Base-by-base conservation (phyloP, 2,113 vertebrate genomes). In the Atrichornis clamosus region DNA sequence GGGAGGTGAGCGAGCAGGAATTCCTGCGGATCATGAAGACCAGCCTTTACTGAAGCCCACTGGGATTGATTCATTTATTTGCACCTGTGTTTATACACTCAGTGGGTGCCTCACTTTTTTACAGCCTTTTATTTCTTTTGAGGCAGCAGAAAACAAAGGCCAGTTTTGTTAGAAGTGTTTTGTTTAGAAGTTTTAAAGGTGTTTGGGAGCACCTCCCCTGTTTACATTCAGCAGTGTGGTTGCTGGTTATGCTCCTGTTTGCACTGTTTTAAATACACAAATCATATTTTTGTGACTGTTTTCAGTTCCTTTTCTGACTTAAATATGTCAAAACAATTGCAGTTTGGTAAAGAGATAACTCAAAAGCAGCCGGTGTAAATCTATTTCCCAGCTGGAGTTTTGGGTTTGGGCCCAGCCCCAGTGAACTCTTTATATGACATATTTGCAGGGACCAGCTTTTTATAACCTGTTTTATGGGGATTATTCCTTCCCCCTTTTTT, bases 1-100 rank as follows among this genome's bases (percentile, higher is more conserved):
- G 99, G 41, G 98, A 99, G 75, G 99, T 99, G 90, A 99, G 97
- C 19, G 98, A 99, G 97, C 98, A 99, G 80, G 99, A 99, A 53
- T 99, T 99, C 95, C 97, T 99, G 93, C 97, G 98, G 67, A 99
- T 99, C 87, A 99, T 99, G 99, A 99, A 99, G 96, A 99, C 98
- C 39, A 99, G 98, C 96, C 98, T 99, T 30, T 99, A 99, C 96
- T 99, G 97, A 99, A 41, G 28, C 42, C n/a, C 23, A 22, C 14
- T 9, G 7, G 27, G 6, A n/a, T 72, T 52, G 6, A n/a, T 72
- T 52, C 1, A 11, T n/a, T 30, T 49, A 49, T 21, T 26, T 65
- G 68, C 85, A 74, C 84, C 14, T 13, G 35, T 35, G 39, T 32
- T 2, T 18, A 30, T 63, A 30, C 8, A 9, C 49, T 83, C 59